phyloP scores from a whole-genome alignment of 2,113 vertebrate genomes.

The Dissostichus mawsoni region DNA sequence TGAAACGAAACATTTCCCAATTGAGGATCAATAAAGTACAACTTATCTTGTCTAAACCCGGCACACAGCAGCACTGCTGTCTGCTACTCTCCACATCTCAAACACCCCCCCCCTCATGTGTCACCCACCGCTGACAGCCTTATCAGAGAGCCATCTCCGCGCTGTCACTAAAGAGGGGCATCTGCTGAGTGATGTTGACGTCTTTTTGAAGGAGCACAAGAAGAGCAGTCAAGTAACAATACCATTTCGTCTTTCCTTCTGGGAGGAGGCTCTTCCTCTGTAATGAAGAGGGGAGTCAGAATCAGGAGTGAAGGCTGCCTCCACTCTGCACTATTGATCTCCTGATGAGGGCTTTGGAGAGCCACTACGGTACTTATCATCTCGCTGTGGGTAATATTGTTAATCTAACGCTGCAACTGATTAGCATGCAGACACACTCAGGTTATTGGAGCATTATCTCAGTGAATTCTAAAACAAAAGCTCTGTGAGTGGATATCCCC shows the following conservation, averaged over 20 bases:
- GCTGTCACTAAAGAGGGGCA: conserved; percentile 39
- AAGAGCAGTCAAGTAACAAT: conserved; percentile 14
- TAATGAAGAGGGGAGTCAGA: conserved; percentile 18
- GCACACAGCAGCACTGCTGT: neutral
- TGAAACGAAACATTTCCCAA: too few species aligned
- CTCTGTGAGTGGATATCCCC: conserved; percentile 16
- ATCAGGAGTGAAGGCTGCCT: conserved; percentile 54
- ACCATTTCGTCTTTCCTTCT: conserved; percentile 13
- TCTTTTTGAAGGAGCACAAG: conserved; percentile 26
- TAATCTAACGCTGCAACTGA: conserved; percentile 50
- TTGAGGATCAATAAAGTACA: too few species aligned
- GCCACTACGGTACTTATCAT: conserved; percentile 38
- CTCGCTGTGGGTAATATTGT: conserved; percentile 39
- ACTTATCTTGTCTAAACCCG: too few species aligned
- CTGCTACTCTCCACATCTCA: conserved; percentile 6
- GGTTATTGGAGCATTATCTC: conserved; percentile 20
- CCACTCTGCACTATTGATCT: conserved; percentile 22
- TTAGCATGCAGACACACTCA: conserved; percentile 39
- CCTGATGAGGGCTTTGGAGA: conserved; percentile 23
- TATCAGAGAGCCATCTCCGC: conserved; percentile 55
- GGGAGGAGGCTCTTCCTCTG: conserved; percentile 7
- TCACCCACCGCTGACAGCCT: conserved; percentile 48
- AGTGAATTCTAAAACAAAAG: conserved; percentile 33
- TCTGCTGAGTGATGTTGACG: conserved; percentile 44
- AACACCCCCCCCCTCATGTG: conserved; percentile 37